A percentile compares a stretch with the other conserved stretches of the same genome.
phyloP scores from a whole-genome alignment of 2,113 vertebrate genomes.

The Ranitomeya variabilis region DNA sequence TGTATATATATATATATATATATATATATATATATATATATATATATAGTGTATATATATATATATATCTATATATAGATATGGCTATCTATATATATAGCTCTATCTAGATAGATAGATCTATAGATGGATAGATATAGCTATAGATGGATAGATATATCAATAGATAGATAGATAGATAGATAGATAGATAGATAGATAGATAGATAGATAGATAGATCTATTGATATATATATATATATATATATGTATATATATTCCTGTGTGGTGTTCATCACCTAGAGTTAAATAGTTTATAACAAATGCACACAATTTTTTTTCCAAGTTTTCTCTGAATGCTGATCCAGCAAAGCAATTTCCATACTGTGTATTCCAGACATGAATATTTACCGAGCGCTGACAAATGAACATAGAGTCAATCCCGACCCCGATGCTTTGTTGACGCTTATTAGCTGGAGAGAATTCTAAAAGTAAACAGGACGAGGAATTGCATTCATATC shows the following conservation, averaged over 20 bases:
- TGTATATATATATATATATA: no score
- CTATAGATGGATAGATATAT: no score
- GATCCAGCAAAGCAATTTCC: background rate
- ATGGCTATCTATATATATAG: no score
- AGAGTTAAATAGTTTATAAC: background rate
- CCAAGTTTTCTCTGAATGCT: background rate
- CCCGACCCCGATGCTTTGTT: conserved; percentile 13
- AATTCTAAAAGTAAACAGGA: conserved; percentile 42
- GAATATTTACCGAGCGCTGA: conserved; percentile 20
- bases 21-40: no score
- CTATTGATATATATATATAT: background rate
- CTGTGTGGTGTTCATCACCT: background rate
- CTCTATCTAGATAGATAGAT: no score
- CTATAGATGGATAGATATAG: no score
- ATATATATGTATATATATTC: background rate
- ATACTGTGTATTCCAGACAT: conserved; percentile 17
- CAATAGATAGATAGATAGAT: no score
- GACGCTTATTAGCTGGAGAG: conserved; percentile 26
- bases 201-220: no score
- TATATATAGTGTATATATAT: no score
- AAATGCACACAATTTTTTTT: background rate
- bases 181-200: no score
- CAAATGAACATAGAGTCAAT: conserved; percentile 34
- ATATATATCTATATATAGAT: no score
- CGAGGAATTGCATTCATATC: conserved; percentile 1